A percentile compares a stretch with the other conserved stretches of the same genome.
Evolutionary conservation across 2,113 vertebrate genomes (phyloP).

Genomic region (Misgurnus anguillicaudatus): DNA sequence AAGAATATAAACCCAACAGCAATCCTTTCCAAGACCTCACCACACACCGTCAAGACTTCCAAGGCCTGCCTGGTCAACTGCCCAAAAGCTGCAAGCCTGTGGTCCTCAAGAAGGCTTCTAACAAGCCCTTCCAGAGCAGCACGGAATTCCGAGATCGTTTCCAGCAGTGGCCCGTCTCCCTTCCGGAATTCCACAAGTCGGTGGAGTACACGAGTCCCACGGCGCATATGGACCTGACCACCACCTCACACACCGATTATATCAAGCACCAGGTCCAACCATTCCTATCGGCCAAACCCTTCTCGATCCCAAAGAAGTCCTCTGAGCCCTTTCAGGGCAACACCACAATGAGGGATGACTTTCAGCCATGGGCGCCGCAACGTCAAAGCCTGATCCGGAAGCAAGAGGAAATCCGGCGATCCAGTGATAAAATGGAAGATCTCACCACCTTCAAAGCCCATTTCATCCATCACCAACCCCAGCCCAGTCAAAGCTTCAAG

Average conservation of each 20-base stretch:
- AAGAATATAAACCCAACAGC: conserved; percentile 72
- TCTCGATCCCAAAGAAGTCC: conserved; percentile 53
- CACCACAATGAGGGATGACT: conserved; percentile 81
- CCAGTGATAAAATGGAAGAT: conserved; percentile 76
- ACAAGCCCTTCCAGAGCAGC: conserved; percentile 67
- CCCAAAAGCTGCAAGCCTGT: conserved; percentile 78
- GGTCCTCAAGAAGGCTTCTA: conserved; percentile 39
- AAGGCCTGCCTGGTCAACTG: conserved; percentile 69
- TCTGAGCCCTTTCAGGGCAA: conserved; percentile 75
- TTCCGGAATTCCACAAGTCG: conserved; percentile 56
- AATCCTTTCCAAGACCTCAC: conserved; percentile 79
- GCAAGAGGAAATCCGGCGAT: conserved; percentile 67
- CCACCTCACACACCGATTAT: conserved; percentile 73
- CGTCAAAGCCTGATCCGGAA: conserved; percentile 66
- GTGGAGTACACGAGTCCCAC: conserved; percentile 68
- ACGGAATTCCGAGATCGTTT: conserved; percentile 82
- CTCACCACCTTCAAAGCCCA: conserved; percentile 82
- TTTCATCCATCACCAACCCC: conserved; percentile 71
- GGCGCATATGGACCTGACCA: conserved; percentile 74
- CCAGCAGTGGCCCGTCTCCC: conserved; percentile 71
- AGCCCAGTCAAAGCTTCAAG: conserved; percentile 72
- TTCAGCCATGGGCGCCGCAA: conserved; percentile 70
- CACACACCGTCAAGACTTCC: conserved; percentile 77
- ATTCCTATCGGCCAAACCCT: conserved; percentile 67
- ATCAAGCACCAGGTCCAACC: conserved; percentile 66